Evolutionary conservation across 1,140 invertebrate species (phyloP).

Genomic region (Drosophila obscura): DNA sequence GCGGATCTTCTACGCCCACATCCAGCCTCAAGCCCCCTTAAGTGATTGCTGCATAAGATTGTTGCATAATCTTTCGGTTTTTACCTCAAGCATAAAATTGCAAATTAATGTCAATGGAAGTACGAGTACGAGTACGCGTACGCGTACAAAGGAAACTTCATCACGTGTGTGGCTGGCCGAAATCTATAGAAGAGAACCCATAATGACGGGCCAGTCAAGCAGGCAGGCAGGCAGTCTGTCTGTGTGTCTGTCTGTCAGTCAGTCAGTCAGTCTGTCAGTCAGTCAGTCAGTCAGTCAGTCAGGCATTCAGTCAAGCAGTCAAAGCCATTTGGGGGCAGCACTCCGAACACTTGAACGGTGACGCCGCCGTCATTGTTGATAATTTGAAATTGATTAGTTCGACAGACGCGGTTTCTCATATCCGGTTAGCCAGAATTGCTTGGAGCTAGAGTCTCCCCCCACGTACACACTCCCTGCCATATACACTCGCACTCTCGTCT

Average conservation of each 20-base stretch:
- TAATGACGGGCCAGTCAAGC: conserved; percentile 44
- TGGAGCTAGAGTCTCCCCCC: conserved; percentile 22
- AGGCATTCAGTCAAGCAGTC: conserved; percentile 23
- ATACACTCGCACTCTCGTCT: neutral
- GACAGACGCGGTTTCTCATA: conserved; percentile 45
- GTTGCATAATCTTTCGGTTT: conserved; percentile 62
- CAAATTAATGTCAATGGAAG: conserved; percentile 69
- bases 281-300: conserved; percentile 29
- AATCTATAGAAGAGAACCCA: conserved; percentile 32
- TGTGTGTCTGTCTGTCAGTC: conserved; percentile 24
- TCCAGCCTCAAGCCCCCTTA: conserved; percentile 5
- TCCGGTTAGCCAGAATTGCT: conserved; percentile 57
- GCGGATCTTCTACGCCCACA: conserved; percentile 67
- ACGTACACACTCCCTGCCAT: neutral
- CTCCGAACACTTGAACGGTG: conserved; percentile 13
- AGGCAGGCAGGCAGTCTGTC: conserved; percentile 38
- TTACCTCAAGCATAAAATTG: conserved; percentile 51
- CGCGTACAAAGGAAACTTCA: conserved; percentile 49
- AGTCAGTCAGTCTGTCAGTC: conserved; percentile 29
- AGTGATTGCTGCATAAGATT: conserved; percentile 32
- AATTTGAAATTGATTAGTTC: conserved; percentile 74
- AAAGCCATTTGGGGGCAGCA: conserved; percentile 49
- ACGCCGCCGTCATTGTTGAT: conserved; percentile 57
- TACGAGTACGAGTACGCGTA: neutral
- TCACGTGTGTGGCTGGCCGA: conserved; percentile 54